Base-by-base conservation (phyloP, 2,888 invertebrate species). In the Synergus japonicus region DNA sequence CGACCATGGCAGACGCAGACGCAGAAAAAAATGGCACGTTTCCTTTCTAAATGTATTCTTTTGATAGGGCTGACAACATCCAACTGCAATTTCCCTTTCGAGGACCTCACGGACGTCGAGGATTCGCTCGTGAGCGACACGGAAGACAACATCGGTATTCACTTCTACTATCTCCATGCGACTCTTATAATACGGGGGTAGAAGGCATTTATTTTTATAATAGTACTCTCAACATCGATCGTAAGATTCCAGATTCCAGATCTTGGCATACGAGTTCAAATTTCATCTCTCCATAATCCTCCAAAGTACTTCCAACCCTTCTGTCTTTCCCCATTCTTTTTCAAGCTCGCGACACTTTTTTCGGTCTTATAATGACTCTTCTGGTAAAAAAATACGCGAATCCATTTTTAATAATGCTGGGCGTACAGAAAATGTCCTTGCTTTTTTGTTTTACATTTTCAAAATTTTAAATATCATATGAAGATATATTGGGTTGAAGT, bases 41-140 rank as follows among this genome's bases (percentile, higher is more conserved):
- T 81, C 66, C 77, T 85, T 79, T 79, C 80, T 65, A 83, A 83
- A 84, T 90, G 82, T 88, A 86, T 90, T 89, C 87, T 90, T 90
- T 89, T 87, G 88, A 85, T 90, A 91, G 90, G 90, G 84, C 83
- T 88, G 88, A 88, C 89, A 86, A 87, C 88, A 81, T 86, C 90
- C 86, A 87, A 90, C 89, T 90, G 90, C 90, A 90, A 89, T 91
- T 91, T 91, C 87, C 91, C 91, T 91, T 91, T 91, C 86, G 91
- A 91, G 88, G 91, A 91, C 87, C 90, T 91, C 84, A 91, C 91
- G 86, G 91, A 91, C 86, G 90, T 89, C 83, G 90, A 91, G 90
- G 91, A 91, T 85, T 91, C 91, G 89, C 89, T 91, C 87, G 87
- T 88, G 88, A 91, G 90, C 90, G 91, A 91, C 89, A 88, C 89